phyloP scores from a whole-genome alignment of 2,888 invertebrate species.

The Ctenicera cuprea region DNA sequence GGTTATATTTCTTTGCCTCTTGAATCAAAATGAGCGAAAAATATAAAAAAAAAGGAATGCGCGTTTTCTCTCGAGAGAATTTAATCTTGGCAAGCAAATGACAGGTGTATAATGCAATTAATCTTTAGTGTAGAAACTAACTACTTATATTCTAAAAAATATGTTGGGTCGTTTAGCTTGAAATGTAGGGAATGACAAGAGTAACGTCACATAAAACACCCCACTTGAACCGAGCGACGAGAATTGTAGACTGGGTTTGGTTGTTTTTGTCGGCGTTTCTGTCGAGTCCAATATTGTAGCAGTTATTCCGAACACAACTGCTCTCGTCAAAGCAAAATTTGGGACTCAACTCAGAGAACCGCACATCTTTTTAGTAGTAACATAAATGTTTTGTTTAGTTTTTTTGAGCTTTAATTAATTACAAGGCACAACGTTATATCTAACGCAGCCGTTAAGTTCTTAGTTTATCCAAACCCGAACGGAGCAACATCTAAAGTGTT shows the following conservation, averaged over 20 bases:
- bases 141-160: conserved; percentile 52
- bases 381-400: conserved; percentile 28
- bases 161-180: conserved; percentile 54
- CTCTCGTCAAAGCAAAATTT: conserved; percentile 35
- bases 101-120: conserved; percentile 29
- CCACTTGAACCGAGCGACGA: conserved; percentile 57
- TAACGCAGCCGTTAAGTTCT: conserved; percentile 19
- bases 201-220: conserved; percentile 56
- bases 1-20: conserved; percentile 9
- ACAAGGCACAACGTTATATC: conserved; percentile 10
- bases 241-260: conserved; percentile 54
- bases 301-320: conserved; percentile 36
- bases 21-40: conserved; percentile 23
- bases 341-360: conserved; percentile 24
- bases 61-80: conserved; percentile 2
- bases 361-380: conserved; percentile 33
- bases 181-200: conserved; percentile 57
- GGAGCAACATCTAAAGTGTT: conserved; percentile 18
- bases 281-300: conserved; percentile 39
- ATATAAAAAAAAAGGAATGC: not conserved
- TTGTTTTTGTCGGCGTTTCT: conserved; percentile 58
- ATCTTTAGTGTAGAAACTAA: conserved; percentile 25
- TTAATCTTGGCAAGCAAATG: conserved; percentile 24
- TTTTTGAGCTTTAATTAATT: conserved; percentile 33
- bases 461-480: conserved; percentile 8